Conservation (phyloP, 2,113 vertebrate species). For the Sciurus niger region DNA sequence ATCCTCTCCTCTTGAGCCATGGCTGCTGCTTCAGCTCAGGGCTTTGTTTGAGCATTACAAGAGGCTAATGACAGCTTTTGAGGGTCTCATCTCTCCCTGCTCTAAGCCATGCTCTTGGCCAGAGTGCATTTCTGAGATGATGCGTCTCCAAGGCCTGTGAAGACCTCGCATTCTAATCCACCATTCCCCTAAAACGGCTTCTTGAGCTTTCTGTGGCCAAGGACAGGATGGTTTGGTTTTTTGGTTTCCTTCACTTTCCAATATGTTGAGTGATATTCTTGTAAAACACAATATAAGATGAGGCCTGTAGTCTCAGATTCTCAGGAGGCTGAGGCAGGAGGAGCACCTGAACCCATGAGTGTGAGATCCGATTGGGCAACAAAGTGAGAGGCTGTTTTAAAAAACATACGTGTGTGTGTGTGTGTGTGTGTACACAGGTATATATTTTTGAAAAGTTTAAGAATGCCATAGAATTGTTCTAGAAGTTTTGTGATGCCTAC, state of each 20-base stretch:
- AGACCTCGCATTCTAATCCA: no score
- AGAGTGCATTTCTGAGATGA: not conserved
- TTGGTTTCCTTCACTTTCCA: constrained; percentile 21
- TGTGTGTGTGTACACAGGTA: no score
- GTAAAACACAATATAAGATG: constrained; percentile 32
- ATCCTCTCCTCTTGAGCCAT: not conserved
- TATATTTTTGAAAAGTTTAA: no score
- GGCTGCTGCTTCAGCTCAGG: not conserved
- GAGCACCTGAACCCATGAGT: not conserved
- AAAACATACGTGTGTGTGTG: not conserved
- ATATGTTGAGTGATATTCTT: not conserved
- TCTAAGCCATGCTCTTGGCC: not conserved
- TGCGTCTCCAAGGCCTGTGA: not conserved
- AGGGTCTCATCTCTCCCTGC: not conserved
- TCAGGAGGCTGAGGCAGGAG: no score
- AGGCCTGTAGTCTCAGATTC: not conserved
- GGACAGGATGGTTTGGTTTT: not conserved
- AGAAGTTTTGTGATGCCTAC: not conserved
- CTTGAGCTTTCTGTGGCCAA: not conserved
- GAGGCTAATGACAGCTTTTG: not conserved
- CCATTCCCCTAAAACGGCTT: no score
- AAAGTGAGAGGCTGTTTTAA: not conserved
- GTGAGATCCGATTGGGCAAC: not conserved
- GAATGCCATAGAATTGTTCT: not conserved
- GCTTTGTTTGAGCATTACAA: not conserved